Percentiles rank a stretch among this genome's conserved stretches.
Conservation (phyloP, 92 coral and sea anemone species). For the Paragorgia papillata region DNA sequence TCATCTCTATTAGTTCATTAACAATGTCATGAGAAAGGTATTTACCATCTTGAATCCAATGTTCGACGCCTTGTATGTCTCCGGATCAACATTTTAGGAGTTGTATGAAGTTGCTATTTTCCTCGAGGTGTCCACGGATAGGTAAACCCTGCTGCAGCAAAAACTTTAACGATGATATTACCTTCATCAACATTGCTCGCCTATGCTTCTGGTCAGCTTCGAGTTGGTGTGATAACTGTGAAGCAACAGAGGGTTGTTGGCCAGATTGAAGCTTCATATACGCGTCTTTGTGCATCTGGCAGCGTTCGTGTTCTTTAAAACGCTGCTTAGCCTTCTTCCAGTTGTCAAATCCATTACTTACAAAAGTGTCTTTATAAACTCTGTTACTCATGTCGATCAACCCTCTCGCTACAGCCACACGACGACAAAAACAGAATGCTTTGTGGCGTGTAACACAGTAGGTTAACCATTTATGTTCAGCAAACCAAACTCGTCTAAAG, state of each 20-base stretch:
- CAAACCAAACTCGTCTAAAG: background rate
- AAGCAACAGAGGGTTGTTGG: background rate
- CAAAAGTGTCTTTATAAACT: background rate
- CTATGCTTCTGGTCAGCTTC: background rate
- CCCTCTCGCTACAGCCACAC: background rate
- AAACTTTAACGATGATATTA: background rate
- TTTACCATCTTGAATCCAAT: background rate
- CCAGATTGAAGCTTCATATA: background rate
- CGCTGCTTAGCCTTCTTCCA: conserved; percentile 1
- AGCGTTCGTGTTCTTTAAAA: background rate
- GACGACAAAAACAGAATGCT: conserved; percentile 13
- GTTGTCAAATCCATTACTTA: background rate
- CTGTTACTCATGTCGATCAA: background rate
- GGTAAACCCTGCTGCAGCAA: background rate
- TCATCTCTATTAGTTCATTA: background rate
- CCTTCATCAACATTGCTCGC: background rate
- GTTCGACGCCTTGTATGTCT: background rate
- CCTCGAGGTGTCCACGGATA: background rate
- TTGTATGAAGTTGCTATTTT: background rate
- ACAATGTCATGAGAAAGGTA: conserved; percentile 1
- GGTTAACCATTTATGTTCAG: conserved; percentile 2
- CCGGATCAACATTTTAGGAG: background rate
- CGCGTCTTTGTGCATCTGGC: background rate
- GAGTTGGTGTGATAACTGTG: background rate
- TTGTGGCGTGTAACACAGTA: conserved; percentile 1